Percentiles rank a stretch among this genome's conserved stretches.
Conservation (phyloP, 2,113 vertebrate genomes). For the Myotis yumanensis region DNA sequence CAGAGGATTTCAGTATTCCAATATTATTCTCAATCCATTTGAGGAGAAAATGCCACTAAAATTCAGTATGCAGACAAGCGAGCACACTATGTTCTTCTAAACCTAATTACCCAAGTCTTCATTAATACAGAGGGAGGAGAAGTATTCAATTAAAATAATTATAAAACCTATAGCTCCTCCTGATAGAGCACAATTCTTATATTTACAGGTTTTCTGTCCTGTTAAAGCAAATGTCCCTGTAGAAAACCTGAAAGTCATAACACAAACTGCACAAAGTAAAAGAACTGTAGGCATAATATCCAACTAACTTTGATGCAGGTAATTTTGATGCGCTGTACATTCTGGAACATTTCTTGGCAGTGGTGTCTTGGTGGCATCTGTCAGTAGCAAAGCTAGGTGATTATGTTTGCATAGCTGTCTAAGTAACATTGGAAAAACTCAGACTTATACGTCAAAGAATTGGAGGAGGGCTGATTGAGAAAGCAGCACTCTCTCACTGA, state of each 20-base stretch:
- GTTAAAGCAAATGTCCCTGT: not conserved
- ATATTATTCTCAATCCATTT: not conserved
- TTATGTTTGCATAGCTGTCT: not conserved
- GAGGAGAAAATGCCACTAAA: not conserved
- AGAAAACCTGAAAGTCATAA: not conserved
- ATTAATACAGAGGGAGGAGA: constrained; percentile 47
- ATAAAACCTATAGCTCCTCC: not conserved
- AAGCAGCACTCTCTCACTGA: not conserved
- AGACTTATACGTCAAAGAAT: not conserved
- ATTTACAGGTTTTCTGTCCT: constrained; percentile 31
- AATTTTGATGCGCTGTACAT: not conserved
- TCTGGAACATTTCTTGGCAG: not conserved
- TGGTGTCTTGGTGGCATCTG: not conserved
- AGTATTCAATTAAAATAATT: constrained; percentile 61
- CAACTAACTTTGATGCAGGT: not conserved
- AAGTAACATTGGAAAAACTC: not conserved
- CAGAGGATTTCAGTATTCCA: not conserved
- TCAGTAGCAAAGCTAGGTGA: not conserved
- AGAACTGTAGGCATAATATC: not conserved
- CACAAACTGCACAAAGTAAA: not conserved
- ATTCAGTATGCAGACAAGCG: constrained; percentile 3
- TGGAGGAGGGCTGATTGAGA: not conserved
- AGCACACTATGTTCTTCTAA: constrained; percentile 28
- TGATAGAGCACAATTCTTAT: constrained; percentile 34
- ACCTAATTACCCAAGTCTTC: constrained; percentile 53